Evolutionary conservation across 2,888 invertebrate genomes (phyloP), one percentile per base, ranked within the genome.

Genomic region (Amphiduros pacificus): DNA sequence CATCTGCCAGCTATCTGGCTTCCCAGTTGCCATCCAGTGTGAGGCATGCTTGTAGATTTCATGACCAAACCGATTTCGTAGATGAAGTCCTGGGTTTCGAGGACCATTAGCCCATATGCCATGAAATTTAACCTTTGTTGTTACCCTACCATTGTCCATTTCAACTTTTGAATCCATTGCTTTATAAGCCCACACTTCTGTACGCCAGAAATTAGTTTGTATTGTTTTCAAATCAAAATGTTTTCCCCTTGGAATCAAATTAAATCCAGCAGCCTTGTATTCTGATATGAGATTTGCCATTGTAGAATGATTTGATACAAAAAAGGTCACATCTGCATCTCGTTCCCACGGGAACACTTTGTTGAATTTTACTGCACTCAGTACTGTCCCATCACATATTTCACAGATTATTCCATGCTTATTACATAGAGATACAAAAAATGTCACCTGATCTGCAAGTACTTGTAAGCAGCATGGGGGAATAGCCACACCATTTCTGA

Each of bases 331-430:
- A 63, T 80, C 78, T n/a, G 71, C 76, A 65, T 79, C 79, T 17
- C 74, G 58, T 63, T 78, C 80, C 80, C 80, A 80, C 4, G 79
- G 79, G 22, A 79, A 65, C 52, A 74, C 68, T 54, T 72, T 74
- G 28, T 66, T 61, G 31, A 80, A 70, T 64, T 80, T 80, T 17
- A 79, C 76, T 17, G 80, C 78, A 14, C 80, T 79, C 5, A 80
- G 65, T 4, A 73, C 44, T 1, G 76, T 74, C 1, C 79, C 80
- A 22, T 77, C 73, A 31, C 74, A 73, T 14, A 78, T 59, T 55
- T 78, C 75, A 64, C 77, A 79, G 6, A 71, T 55, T 5, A 75
- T 64, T 9, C 67, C 67, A 4, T 65, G 29, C 17, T 70, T 60
- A 17, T 70, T 60, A 31, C 75, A 72, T 14, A 70, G 65, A 20